Evolutionary conservation across 2,113 vertebrate species (phyloP).

Genomic region (Uria aalge): DNA sequence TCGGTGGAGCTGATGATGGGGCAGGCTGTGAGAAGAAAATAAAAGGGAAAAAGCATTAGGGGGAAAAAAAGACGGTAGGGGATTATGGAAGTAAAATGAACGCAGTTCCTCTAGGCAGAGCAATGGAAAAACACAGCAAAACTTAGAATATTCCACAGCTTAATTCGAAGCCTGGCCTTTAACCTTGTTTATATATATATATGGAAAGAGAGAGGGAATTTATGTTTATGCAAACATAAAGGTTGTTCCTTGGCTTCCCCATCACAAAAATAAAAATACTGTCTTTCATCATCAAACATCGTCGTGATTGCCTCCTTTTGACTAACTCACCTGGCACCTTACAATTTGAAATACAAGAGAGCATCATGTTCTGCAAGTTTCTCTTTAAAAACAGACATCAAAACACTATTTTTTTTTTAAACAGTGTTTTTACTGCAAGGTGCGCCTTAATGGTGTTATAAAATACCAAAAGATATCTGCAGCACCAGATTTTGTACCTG

Average conservation of each 20-base stretch:
- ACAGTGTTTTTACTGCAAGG: background rate
- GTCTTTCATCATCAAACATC: background rate
- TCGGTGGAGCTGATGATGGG: conserved; percentile 21
- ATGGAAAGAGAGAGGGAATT: background rate
- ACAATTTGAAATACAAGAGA: background rate
- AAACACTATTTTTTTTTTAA: background rate
- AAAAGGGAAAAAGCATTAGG: background rate
- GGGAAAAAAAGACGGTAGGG: no score
- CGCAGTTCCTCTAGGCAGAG: background rate
- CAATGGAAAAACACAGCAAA: background rate
- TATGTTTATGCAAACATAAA: background rate
- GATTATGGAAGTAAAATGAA: background rate
- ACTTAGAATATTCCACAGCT: background rate
- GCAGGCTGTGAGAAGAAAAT: conserved; percentile 53
- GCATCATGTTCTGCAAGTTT: background rate
- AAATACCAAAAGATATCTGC: background rate
- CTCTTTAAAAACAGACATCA: background rate
- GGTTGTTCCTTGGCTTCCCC: background rate
- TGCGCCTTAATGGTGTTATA: background rate
- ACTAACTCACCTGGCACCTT: background rate
- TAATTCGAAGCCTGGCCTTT: background rate
- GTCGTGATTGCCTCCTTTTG: background rate
- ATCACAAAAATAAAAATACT: background rate
- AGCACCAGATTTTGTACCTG: background rate
- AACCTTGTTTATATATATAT: background rate